A percentile compares a stretch with the other conserved stretches of the same genome.
Conservation (phyloP, 1,140 invertebrate genomes). For the Pectinophora gossypiella region DNA sequence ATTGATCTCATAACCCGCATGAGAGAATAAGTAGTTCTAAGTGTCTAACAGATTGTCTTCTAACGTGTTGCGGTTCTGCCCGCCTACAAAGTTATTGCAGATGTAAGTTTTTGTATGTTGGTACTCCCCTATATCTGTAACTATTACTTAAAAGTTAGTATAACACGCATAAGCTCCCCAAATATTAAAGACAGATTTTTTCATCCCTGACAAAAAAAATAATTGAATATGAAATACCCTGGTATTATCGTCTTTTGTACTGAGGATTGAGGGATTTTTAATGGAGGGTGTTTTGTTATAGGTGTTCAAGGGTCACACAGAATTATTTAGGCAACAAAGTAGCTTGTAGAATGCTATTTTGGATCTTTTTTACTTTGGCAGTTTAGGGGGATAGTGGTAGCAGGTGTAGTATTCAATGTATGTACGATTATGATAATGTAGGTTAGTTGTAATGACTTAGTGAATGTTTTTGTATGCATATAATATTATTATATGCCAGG, state of each 20-base stretch:
- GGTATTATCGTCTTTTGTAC: constrained; percentile 67
- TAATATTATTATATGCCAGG: no score
- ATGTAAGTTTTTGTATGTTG: no score
- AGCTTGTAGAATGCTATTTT: constrained; percentile 36
- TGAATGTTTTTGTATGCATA: no score
- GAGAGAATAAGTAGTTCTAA: no score
- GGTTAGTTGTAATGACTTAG: no score
- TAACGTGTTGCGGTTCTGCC: no score
- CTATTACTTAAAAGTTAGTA: constrained; percentile 6
- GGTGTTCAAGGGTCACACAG: constrained; percentile 60
- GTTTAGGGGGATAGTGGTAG: constrained; percentile 22
- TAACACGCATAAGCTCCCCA: constrained; percentile 32
- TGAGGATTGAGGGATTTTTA: constrained; percentile 54
- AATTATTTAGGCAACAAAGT: constrained; percentile 62
- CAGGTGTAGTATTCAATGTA: constrained; percentile 21
- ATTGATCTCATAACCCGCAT: no score
- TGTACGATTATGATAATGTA: neutral
- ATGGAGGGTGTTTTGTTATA: constrained; percentile 45
- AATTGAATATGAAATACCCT: constrained; percentile 70
- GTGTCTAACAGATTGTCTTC: no score
- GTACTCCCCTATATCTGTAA: no score
- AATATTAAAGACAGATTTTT: constrained; percentile 52
- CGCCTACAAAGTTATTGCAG: no score
- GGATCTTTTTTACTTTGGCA: neutral
- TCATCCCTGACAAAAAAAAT: constrained; percentile 65